Percentiles rank a stretch among this genome's conserved stretches.
Conservation (phyloP, 2,113 vertebrate species). For the Carassius auratus region DNA sequence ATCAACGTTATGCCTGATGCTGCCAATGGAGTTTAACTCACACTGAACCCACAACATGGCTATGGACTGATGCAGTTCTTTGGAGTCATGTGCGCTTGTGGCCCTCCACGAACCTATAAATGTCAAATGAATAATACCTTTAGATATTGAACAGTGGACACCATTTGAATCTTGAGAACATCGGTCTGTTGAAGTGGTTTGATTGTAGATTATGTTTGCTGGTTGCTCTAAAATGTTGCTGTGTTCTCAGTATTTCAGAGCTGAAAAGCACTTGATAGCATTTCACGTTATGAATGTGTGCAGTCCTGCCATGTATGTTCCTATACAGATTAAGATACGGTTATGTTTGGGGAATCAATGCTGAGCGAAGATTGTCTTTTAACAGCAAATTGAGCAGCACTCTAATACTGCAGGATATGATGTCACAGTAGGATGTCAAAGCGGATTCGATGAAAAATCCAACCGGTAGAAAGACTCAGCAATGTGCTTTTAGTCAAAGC, state of each 20-base stretch:
- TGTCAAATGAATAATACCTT: neutral
- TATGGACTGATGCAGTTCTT: neutral
- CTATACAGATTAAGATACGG: conserved; percentile 1
- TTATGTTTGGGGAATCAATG: conserved; percentile 5
- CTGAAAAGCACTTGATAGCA: conserved; percentile 72
- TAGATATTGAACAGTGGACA: neutral
- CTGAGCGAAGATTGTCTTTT: neutral
- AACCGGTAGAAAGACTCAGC: neutral
- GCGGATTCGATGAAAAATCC: neutral
- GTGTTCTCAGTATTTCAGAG: conserved; percentile 56
- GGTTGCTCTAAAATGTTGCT: conserved; percentile 36
- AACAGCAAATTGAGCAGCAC: neutral
- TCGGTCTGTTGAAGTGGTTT: conserved; percentile 19
- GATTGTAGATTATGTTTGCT: conserved; percentile 52
- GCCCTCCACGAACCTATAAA: neutral
- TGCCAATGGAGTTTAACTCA: neutral
- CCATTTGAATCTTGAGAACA: neutral
- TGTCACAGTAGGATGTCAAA: neutral
- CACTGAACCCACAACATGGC: neutral
- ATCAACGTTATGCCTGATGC: neutral
- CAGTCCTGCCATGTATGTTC: neutral
- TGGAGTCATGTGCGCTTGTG: neutral
- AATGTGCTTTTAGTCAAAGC: conserved; percentile 1
- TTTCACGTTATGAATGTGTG: conserved; percentile 2
- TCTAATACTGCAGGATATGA: neutral